Percentiles rank a stretch among this genome's conserved stretches.
These are phyloP conservation scores for Ophiothrix spiculata DNA, from an alignment of 35 echinoderm and acorn worm genomes.

Conservation along the genomic window DNA sequence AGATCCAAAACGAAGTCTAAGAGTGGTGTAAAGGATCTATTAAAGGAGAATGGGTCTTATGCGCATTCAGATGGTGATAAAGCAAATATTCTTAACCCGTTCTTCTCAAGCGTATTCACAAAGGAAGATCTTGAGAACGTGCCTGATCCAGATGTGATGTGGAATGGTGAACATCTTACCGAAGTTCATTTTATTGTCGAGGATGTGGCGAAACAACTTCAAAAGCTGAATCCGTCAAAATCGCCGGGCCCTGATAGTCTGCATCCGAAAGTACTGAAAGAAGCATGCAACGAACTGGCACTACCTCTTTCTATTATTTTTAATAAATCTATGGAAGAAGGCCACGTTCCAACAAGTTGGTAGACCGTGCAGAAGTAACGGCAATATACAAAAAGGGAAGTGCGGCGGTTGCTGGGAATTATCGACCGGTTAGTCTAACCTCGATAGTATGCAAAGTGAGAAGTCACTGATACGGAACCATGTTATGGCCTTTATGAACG, in stretches of 20 bases:
- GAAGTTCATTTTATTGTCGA: not conserved
- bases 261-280: conserved; percentile 14
- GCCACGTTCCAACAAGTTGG: conserved; percentile 22
- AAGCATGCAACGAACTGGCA: not conserved
- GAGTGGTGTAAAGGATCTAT: not conserved
- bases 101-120: conserved; percentile 47
- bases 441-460: conserved; percentile 30
- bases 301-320: conserved; percentile 38
- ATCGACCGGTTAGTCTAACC: not conserved
- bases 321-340: not conserved
- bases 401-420: not conserved
- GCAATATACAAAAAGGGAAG: conserved; percentile 28
- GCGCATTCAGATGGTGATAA: conserved; percentile 35
- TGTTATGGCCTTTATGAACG: not conserved
- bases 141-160: not conserved
- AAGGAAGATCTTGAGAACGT: conserved; percentile 2
- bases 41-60: not conserved
- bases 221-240: conserved; percentile 10
- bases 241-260: conserved; percentile 29
- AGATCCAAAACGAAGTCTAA: conserved; percentile 17
- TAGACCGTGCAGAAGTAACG: not conserved
- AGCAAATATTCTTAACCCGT: conserved; percentile 25
- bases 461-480: conserved; percentile 15
- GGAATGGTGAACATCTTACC: not conserved
- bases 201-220: not conserved